Evolutionary conservation across 2,797 vertebrate genomes (phyloP).

Genomic region (Rhinatrema bivittatum): DNA sequence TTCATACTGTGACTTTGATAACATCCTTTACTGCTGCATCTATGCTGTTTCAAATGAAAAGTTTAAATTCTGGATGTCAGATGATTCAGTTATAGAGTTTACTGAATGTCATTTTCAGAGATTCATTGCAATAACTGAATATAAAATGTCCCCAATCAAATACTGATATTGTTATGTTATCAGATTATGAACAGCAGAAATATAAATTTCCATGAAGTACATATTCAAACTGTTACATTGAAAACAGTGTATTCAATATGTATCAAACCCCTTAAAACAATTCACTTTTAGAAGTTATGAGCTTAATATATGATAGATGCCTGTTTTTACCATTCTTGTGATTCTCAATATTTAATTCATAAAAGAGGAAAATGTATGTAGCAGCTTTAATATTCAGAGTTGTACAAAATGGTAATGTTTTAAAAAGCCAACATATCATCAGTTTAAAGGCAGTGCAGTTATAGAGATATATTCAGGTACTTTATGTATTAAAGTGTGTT

Average conservation of each 20-base stretch:
- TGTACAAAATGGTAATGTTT: slow-evolving; percentile 11
- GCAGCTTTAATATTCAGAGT: slow-evolving; percentile 2
- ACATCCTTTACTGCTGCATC: slow-evolving; percentile 17
- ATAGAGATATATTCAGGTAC: too few relatives aligned
- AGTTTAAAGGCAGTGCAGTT: slow-evolving; percentile 1
- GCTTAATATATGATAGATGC: slow-evolving; percentile 8
- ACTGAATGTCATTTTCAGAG: slow-evolving; percentile 27
- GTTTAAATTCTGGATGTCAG: slow-evolving; percentile 34
- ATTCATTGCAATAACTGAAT: slow-evolving; percentile 15
- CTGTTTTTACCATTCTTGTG: slow-evolving; percentile 3
- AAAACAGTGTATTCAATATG: slow-evolving; percentile 1
- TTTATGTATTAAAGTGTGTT: too few relatives aligned
- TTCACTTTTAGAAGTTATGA: slow-evolving; percentile 3
- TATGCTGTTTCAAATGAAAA: slow-evolving; percentile 10
- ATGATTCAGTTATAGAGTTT: slow-evolving; percentile 27
- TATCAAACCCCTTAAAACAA: background rate
- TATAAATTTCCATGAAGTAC: background rate
- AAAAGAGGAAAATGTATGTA: slow-evolving; percentile 8
- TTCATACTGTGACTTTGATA: background rate
- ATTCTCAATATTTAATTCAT: slow-evolving; percentile 7
- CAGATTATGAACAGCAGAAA: background rate
- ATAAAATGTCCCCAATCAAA: slow-evolving; percentile 29
- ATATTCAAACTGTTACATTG: background rate
- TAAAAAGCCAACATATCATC: background rate
- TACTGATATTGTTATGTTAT: background rate